Percentiles rank a stretch among this genome's conserved stretches.
phyloP scores from a whole-genome alignment of 2,113 vertebrate species.

The Athene noctua region DNA sequence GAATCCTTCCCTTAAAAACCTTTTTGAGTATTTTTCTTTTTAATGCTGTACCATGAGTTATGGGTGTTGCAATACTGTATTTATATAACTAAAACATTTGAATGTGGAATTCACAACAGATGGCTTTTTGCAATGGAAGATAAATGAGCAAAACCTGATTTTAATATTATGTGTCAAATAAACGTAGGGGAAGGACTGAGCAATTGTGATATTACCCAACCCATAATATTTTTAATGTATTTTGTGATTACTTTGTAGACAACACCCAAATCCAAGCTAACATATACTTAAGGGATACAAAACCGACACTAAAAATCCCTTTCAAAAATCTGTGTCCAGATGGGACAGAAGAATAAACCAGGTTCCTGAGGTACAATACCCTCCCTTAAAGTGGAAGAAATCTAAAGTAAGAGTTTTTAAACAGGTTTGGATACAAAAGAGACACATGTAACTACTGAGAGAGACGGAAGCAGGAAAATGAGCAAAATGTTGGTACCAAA shows the following conservation, averaged over 20 bases:
- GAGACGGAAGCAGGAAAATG: not conserved
- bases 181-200: not conserved
- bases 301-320: not conserved
- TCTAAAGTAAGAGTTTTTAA: not conserved
- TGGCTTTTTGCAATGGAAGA: not conserved
- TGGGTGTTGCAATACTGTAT: not conserved
- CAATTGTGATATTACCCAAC: not conserved
- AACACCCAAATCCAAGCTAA: not conserved
- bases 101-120: not conserved
- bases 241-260: not conserved
- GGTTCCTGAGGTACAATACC: not conserved
- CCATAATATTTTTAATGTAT: not conserved
- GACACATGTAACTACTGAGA: not conserved
- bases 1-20: not conserved
- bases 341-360: not conserved
- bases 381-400: not conserved
- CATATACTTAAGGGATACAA: not conserved
- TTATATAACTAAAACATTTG: not conserved
- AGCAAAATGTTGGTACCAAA: not conserved
- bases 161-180: not conserved
- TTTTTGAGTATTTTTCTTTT: not conserved
- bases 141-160: not conserved
- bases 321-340: slow-evolving; percentile 10
- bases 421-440: not conserved
- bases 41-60: not conserved